Base-by-base conservation (phyloP, 2,888 invertebrate species). In the Gnatocerus cornutus region DNA sequence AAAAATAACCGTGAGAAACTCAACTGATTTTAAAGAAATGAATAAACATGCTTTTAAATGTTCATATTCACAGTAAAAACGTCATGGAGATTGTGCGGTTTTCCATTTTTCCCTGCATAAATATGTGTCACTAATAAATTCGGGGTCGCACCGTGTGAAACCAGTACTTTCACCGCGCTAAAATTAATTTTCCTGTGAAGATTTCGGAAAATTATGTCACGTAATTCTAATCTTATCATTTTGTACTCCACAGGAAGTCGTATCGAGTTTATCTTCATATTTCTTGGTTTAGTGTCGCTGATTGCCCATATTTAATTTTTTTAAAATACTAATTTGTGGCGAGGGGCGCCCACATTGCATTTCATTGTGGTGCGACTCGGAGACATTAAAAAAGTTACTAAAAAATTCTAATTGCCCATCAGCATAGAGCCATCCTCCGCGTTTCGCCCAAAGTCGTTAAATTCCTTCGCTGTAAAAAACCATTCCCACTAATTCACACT, bases 221-320 rank as follows among this genome's bases (percentile, higher is more conserved):
- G 33, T 14, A 55, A 55, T 55, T 33, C 30, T 46, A 59, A 59
- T 59, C 46, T 59, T 59, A 59, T 59, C 59, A 13, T 14, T 45
- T 59, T 33, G 45, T 21, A 30, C 46, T 59, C 30, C 46, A 59
- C 59, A 59, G 59, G 59, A 59, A 59, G 59, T 59, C 16, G 46
- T 59, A 48, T 45, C 59, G 13, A 13, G 45, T 59, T 59, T 59
- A 48, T 59, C 59, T 59, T 46, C 37, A 7, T 10, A 45, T 43
- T 58, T 43, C 58, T 58, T 14, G 27, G n/a, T 27, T 58, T 43
- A 29, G n/a, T 55, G 29, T 16, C 55, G 14, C 52, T 16, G 9
- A 14, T 39, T 55, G n/a, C 41, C 46, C 10, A 41, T 41, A 13
- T 41, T 41, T 41, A 41, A 41, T 41, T 41, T 33, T 33, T 33